Evolutionary conservation across 2,888 invertebrate species (phyloP).

Genomic region (Drosophila engyochracea): DNA sequence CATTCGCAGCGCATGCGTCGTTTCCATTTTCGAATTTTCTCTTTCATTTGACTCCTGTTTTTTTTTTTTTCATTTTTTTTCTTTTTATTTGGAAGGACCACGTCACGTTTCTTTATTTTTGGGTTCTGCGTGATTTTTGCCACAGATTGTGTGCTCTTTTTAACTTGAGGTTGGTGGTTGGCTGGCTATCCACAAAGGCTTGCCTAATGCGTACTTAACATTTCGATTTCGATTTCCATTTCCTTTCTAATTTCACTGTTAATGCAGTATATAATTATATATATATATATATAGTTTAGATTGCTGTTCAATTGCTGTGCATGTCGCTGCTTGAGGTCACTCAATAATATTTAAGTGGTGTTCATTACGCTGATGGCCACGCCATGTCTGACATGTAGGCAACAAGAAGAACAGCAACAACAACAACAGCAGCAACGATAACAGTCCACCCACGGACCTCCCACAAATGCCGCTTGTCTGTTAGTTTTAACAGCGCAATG

Average conservation of each 20-base stretch:
- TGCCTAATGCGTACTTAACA: constrained; percentile 34
- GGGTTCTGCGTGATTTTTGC: constrained; percentile 16
- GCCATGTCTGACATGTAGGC: constrained; percentile 32
- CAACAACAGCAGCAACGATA: neutral
- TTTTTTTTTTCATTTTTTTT: neutral
- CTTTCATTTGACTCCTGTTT: constrained; percentile 15
- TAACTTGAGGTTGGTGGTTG: neutral
- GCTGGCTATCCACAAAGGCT: neutral
- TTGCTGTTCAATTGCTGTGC: constrained; percentile 38
- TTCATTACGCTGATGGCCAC: constrained; percentile 46
- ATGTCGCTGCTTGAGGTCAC: constrained; percentile 38
- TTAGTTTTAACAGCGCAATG: constrained; percentile 55
- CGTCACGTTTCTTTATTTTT: constrained; percentile 47
- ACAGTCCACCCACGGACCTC: neutral
- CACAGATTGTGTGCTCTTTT: neutral
- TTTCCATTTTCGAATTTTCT: constrained; percentile 12
- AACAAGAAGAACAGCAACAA: constrained; percentile 10
- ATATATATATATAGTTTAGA: constrained; percentile 6
- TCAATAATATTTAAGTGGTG: constrained; percentile 44
- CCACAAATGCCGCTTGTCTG: constrained; percentile 22
- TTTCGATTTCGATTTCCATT: constrained; percentile 16
- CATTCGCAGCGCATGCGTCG: constrained; percentile 62
- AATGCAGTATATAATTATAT: constrained; percentile 20
- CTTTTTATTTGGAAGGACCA: constrained; percentile 7
- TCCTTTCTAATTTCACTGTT: constrained; percentile 16